Base-by-base conservation (phyloP, 2,113 vertebrate species). In the Bungarus multicinctus region DNA sequence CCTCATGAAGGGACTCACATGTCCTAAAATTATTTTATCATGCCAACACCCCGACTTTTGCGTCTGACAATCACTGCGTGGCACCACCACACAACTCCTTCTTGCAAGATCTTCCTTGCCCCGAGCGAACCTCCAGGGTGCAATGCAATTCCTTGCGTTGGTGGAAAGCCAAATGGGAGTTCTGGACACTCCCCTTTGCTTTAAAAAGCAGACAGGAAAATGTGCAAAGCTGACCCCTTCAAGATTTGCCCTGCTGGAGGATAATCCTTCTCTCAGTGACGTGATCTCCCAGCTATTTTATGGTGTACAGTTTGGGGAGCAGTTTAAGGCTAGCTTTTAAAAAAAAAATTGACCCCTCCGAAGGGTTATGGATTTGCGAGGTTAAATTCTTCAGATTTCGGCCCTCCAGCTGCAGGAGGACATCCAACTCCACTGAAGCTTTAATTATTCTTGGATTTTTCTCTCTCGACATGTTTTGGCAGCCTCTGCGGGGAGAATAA, bases 401-500 rank as follows among this genome's bases (percentile, higher is more conserved):
- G 5, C 53, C n/a, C 94, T 89, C 57, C 92, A 85, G 95, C 30
- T 85, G 91, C 87, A 64, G 93, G 90, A 7, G 58, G 92, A 93
- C 90, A 91, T 55, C 94, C 86, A 57, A 50, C 94, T 88, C 88
- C 34, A 74, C 93, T 87, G 30, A 89, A 95, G 10, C 95, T 88
- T 90, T 85, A 94, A 74, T 95, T 93, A 93, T 90, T 92, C 89
- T 11, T 93, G 89, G 90, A 93, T 94, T 69, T 93, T 89, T 25
- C 25, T 60, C 25, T 16, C 43, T 52, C 30, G 16, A 10, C 87
- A n/a, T 30, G 39, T 39, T 39, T 85, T 96, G 89, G 94, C 53
- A 94, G 9, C 69, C 91, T 94, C 87, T 85, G 92, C 91, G 93
- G 94, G 89, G 94, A 96, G 95, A 96, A 95, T 88, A 96, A 95